Evolutionary conservation across 2,888 invertebrate genomes (phyloP), one percentile per base, ranked within the genome.

Genomic region (Caenorhabditis sp.): DNA sequence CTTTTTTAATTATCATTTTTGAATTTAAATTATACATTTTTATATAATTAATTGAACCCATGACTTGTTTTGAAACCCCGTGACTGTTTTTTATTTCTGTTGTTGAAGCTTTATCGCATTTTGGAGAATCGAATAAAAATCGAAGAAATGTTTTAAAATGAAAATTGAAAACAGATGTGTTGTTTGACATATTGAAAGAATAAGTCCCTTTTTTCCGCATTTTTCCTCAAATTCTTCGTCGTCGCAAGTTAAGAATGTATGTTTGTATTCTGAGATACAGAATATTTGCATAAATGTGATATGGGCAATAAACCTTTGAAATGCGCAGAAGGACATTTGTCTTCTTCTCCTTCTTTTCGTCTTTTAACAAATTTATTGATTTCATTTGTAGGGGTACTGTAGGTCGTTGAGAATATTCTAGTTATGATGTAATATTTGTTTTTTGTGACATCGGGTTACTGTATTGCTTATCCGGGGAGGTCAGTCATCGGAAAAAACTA

Each of bases 81-180:
- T 43, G 43, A 43, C 43, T 17, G 5, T 7, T 43, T 26, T 31
- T 57, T 25, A 20, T 59, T 59, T 59, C 25, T 58, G 20, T 31
- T 14, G 36, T 58, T 58, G 17, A 43, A 43, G 43, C 43, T 43
- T 43, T 43, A 43, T 14, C 43, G 43, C 43, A 43, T 43, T 43
- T 43, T 43, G 43, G 43, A 43, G 17, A 43, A 31, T 31, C 31
- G 43, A 43, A 43, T 43, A 17, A 43, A n/a, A 43, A 43, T 43
- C 27, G n/a, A 27, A 17, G 5, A 36, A 5, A 26, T 58, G n/a
- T 14, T 31, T 36, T 58, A 20, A 21, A 26, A 17, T 36, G 17
- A 59, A 59, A 59, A 43, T 25, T 31, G 23, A 38, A 59, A 59
- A 59, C 38, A 59, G 43, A 59, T 43, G 38, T 36, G 36, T 59